Evolutionary conservation across 2,888 invertebrate species (phyloP).

Genomic region (Cancer borealis): DNA sequence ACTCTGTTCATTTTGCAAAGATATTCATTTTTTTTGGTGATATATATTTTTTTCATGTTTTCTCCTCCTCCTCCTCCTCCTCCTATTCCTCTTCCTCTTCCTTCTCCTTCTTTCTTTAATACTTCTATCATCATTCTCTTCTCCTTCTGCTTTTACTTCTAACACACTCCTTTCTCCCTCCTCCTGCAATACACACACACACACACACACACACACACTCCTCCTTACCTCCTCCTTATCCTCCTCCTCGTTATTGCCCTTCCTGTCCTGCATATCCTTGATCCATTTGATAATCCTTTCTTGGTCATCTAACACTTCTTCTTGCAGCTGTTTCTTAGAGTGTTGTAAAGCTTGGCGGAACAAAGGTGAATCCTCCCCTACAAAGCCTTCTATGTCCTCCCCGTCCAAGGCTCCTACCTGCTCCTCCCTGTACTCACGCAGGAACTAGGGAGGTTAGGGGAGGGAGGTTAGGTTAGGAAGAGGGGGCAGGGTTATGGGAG

Average conservation of each 20-base stretch:
- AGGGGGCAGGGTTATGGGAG: neutral
- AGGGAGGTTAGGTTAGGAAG: neutral
- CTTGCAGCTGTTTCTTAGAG: constrained; percentile 83
- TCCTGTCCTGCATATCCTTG: constrained; percentile 62
- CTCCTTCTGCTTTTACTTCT: neutral
- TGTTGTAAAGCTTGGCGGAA: constrained; percentile 88
- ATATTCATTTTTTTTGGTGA: too few relatives aligned
- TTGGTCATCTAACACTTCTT: neutral
- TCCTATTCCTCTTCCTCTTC: neutral
- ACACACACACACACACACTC: too few relatives aligned
- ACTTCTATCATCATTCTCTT: neutral
- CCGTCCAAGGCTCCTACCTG: constrained; percentile 94
- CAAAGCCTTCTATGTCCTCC: constrained; percentile 92
- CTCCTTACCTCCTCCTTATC: constrained; percentile 67
- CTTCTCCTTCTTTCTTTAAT: neutral
- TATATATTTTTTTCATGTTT: too few relatives aligned
- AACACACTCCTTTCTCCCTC: neutral
- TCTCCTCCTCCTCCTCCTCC: neutral
- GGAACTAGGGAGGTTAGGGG: constrained; percentile 80
- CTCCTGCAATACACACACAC: too few relatives aligned
- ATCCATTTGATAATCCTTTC: constrained; percentile 71
- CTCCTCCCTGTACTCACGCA: constrained; percentile 91
- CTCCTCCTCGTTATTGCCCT: constrained; percentile 39
- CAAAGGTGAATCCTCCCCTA: constrained; percentile 86
- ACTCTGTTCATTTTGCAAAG: too few relatives aligned